Evolutionary conservation across 2,888 invertebrate species (phyloP).

Genomic region (Eristalis arbustorum): DNA sequence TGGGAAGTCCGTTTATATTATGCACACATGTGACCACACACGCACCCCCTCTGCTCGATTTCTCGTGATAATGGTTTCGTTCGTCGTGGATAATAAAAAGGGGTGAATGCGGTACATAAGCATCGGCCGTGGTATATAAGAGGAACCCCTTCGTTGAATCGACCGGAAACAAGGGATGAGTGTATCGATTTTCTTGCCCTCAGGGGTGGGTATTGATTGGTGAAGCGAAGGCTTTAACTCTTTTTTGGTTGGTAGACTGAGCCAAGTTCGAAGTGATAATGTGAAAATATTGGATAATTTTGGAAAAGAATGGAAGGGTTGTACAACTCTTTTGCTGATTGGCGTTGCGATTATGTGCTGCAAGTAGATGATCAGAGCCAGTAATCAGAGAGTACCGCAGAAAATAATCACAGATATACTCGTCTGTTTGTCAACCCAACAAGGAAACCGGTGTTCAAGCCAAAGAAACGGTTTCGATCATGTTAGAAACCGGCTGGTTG

Average conservation of each 20-base stretch:
- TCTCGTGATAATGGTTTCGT: constrained; percentile 21
- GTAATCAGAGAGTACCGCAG: background rate
- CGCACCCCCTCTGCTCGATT: constrained; percentile 11
- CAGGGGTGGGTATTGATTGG: background rate
- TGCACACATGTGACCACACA: constrained; percentile 56
- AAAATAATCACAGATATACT: no score
- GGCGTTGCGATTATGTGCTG: background rate
- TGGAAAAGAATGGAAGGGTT: background rate
- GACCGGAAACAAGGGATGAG: background rate
- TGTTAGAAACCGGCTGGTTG: no score
- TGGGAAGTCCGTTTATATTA: constrained; percentile 39
- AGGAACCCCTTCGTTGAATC: background rate
- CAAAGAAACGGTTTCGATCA: no score
- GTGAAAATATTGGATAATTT: background rate
- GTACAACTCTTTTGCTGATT: background rate
- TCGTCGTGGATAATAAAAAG: constrained; percentile 53
- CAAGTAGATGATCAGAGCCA: no score
- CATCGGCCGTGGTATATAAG: constrained; percentile 17
- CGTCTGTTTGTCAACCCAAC: no score
- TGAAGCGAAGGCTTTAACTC: constrained; percentile 1
- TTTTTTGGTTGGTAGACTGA: constrained; percentile 23
- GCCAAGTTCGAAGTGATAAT: background rate
- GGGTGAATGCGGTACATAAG: constrained; percentile 46
- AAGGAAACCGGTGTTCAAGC: no score
- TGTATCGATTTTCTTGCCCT: constrained; percentile 20